A percentile compares a stretch with the other conserved stretches of the same genome.
Evolutionary conservation across 2,888 invertebrate genomes (phyloP).

Genomic region (Zhuqinia jingwanae): DNA sequence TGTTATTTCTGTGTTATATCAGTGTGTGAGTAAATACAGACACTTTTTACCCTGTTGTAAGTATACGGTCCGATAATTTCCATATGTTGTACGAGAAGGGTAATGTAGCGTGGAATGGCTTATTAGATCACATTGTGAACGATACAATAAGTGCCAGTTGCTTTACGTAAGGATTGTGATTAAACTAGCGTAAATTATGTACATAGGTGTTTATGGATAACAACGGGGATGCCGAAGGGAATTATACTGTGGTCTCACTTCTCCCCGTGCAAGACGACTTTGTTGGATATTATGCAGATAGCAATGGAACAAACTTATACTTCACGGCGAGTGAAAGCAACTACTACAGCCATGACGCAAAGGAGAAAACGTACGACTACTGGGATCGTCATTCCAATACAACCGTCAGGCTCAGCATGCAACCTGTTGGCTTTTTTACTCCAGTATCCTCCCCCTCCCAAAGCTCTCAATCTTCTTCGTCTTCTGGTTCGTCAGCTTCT

Average conservation of each 20-base stretch:
- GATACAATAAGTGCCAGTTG: too few relatives aligned
- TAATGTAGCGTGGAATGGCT: too few relatives aligned
- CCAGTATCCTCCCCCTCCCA: conserved; percentile 44
- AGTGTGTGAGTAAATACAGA: neutral
- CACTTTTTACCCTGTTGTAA: neutral
- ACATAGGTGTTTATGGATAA: conserved; percentile 90
- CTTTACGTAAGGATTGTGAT: too few relatives aligned
- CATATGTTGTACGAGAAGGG: neutral
- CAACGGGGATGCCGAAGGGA: conserved; percentile 95
- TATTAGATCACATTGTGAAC: too few relatives aligned
- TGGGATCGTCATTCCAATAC: conserved; percentile 53
- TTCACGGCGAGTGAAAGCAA: conserved; percentile 27
- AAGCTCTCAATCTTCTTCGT: conserved; percentile 35
- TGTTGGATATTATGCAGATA: conserved; percentile 76
- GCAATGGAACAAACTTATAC: conserved; percentile 72
- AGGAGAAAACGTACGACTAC: conserved; percentile 52
- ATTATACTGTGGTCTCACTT: conserved; percentile 92
- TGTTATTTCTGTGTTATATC: neutral
- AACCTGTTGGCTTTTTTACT: conserved; percentile 89
- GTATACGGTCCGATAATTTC: neutral
- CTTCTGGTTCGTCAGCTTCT: conserved; percentile 26
- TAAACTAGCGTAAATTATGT: too few relatives aligned
- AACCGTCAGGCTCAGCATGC: conserved; percentile 85
- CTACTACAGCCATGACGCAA: neutral
- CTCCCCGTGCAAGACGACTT: conserved; percentile 84